phyloP scores from a whole-genome alignment of 2,888 invertebrate species.

The Apodemia zela region DNA sequence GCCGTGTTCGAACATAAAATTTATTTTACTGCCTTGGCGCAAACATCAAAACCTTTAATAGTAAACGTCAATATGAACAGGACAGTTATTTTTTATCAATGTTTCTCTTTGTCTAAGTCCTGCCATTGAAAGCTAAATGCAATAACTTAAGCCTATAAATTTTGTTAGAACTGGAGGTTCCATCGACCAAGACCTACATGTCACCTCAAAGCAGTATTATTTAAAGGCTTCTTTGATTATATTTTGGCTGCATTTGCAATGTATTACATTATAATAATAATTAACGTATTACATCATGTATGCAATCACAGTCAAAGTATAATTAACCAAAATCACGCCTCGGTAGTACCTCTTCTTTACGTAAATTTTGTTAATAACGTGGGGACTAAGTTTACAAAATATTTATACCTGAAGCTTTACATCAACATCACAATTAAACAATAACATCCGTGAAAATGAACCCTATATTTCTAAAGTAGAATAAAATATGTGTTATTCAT shows the following conservation, averaged over 20 bases:
- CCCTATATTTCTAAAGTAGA: no score
- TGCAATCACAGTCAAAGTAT: no score
- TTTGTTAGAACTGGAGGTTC: background rate
- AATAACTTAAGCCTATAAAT: constrained; percentile 4
- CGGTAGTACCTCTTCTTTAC: no score
- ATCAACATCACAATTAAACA: no score
- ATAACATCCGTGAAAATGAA: no score
- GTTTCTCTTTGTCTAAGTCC: constrained; percentile 8
- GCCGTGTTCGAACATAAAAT: constrained; percentile 65
- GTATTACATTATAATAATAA: background rate
- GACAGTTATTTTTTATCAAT: constrained; percentile 20
- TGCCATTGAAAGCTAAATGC: background rate
- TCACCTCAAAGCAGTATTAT: background rate
- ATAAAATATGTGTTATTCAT: no score
- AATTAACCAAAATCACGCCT: no score
- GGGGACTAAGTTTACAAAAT: no score
- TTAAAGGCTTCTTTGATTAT: background rate
- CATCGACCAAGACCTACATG: background rate
- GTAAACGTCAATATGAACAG: constrained; percentile 58
- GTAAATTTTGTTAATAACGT: no score
- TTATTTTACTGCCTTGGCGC: constrained; percentile 68
- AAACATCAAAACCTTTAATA: constrained; percentile 68
- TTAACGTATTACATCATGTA: no score
- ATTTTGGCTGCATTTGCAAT: background rate
- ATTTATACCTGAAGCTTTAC: no score